Percentiles rank a stretch among this genome's conserved stretches.
Conservation (phyloP, 2,888 invertebrate genomes). For the Orthosia cruda region DNA sequence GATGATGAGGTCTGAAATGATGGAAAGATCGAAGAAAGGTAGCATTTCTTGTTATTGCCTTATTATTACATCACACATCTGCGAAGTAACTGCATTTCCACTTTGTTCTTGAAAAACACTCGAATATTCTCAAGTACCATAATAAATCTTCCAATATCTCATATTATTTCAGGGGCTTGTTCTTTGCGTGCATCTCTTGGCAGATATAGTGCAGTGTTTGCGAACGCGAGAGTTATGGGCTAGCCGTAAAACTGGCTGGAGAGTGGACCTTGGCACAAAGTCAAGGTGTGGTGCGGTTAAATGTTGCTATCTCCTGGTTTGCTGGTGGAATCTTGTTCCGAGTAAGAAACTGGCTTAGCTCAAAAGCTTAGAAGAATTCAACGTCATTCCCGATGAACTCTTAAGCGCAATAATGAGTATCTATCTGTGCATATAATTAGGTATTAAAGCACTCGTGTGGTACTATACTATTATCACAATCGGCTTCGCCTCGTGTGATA, state of each 20-base stretch:
- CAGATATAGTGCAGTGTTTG: slow-evolving; percentile 53
- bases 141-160: slow-evolving; percentile 28
- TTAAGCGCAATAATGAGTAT: no score
- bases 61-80: not conserved
- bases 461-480: no score
- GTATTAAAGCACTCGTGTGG: no score
- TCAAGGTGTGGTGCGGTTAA: slow-evolving; percentile 53
- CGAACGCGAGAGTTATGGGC: slow-evolving; percentile 40
- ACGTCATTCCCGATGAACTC: not conserved
- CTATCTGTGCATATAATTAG: no score
- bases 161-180: slow-evolving; percentile 41
- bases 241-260: slow-evolving; percentile 31
- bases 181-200: slow-evolving; percentile 53
- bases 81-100: not conserved
- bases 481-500: no score
- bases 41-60: not conserved
- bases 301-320: slow-evolving; percentile 7
- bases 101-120: not conserved
- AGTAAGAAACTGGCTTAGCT: not conserved
- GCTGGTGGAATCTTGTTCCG: not conserved
- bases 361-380: not conserved
- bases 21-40: not conserved
- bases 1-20: no score
- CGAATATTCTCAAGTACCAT: slow-evolving; percentile 12
- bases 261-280: slow-evolving; percentile 55